phyloP scores from a whole-genome alignment of 2,113 vertebrate genomes.

The Halcyon malimbica region DNA sequence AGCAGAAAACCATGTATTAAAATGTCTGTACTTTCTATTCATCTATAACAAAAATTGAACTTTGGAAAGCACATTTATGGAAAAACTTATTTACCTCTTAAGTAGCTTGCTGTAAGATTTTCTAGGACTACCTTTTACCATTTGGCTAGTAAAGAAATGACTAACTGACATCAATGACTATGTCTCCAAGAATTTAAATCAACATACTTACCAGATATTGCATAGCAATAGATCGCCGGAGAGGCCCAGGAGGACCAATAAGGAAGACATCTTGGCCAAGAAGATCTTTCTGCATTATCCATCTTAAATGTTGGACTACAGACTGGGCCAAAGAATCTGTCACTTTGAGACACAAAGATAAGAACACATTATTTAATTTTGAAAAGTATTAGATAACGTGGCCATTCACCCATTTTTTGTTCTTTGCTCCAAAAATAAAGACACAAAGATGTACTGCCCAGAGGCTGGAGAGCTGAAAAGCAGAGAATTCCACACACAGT shows the following conservation, averaged over 20 bases:
- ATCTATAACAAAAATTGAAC: background rate
- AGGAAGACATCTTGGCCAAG: slow-evolving; percentile 96
- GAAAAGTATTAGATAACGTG: background rate
- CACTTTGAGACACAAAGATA: slow-evolving; percentile 74
- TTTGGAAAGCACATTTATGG: background rate
- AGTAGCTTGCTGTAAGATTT: background rate
- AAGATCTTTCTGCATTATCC: slow-evolving; percentile 99
- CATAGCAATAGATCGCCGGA: slow-evolving; percentile 96
- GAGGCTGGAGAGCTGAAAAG: background rate
- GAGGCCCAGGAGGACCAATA: slow-evolving; percentile 94
- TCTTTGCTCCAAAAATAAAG: background rate
- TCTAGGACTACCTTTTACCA: background rate
- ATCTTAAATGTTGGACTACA: slow-evolving; percentile 90
- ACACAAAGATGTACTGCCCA: background rate
- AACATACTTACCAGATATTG: slow-evolving; percentile 88
- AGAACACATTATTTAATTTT: background rate
- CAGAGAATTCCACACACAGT: background rate
- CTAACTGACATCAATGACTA: background rate
- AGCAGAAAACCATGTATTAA: slow-evolving; percentile 7
- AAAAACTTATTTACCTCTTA: background rate
- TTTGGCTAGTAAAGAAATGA: background rate
- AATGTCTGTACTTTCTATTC: slow-evolving; percentile 1
- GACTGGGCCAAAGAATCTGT: slow-evolving; percentile 84
- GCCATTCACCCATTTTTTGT: background rate
- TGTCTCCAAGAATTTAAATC: background rate